Conservation (phyloP, 1,140 invertebrate species). For the Philopotamus ludificatus region DNA sequence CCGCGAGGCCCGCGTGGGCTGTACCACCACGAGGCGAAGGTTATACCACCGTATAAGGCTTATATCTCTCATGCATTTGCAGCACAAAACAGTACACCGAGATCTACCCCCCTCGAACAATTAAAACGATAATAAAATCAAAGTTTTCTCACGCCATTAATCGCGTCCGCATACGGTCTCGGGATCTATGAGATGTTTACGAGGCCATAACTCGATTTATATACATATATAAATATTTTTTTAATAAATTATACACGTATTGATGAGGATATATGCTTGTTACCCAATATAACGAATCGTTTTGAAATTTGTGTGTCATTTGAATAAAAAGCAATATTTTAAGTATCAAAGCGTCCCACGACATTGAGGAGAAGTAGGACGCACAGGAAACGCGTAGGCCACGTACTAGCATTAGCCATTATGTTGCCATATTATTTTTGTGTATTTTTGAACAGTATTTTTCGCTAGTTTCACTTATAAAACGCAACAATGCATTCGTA, state of each 20-base stretch:
- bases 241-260: background rate
- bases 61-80: no score
- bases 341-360: slow-evolving; percentile 20
- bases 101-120: no score
- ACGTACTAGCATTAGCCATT: slow-evolving; percentile 17
- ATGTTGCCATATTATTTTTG: slow-evolving; percentile 17
- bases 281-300: background rate
- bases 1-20: slow-evolving; percentile 6
- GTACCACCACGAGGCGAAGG: slow-evolving; percentile 4
- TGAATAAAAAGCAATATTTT: slow-evolving; percentile 23
- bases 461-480: no score
- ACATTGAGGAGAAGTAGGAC: slow-evolving; percentile 20
- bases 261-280: background rate
- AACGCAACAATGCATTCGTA: no score
- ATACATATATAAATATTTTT: background rate
- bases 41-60: slow-evolving; percentile 11
- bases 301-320: slow-evolving; percentile 16
- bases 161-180: background rate
- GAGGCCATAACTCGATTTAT: background rate
- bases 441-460: no score
- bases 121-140: no score
- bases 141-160: background rate
- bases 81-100: no score
- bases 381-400: slow-evolving; percentile 28
- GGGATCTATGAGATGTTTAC: background rate